These are phyloP conservation scores for Acleris literana DNA, from an alignment of 2,888 invertebrate species.

Conservation along the genomic window DNA sequence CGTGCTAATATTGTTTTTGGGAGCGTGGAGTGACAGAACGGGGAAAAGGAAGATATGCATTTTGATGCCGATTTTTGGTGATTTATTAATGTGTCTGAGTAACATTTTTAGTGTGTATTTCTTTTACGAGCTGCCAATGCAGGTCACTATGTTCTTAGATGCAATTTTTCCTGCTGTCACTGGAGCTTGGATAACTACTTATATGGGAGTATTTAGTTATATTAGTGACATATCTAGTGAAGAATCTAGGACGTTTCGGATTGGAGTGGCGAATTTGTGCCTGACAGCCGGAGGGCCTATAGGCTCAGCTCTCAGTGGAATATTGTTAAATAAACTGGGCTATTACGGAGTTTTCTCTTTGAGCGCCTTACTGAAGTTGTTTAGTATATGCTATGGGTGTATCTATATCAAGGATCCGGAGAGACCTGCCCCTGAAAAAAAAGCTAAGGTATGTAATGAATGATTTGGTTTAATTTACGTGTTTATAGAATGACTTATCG, in stretches of 20 bases:
- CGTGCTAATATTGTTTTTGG: slow-evolving; percentile 80
- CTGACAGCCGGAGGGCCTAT: slow-evolving; percentile 70
- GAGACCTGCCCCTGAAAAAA: slow-evolving; percentile 48
- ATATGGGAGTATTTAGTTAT: slow-evolving; percentile 72
- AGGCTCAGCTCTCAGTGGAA: slow-evolving; percentile 71
- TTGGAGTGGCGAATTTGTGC: slow-evolving; percentile 81
- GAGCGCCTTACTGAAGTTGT: slow-evolving; percentile 66
- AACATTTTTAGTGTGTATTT: slow-evolving; percentile 68
- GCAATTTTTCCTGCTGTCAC: slow-evolving; percentile 60
- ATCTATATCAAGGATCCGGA: slow-evolving; percentile 69
- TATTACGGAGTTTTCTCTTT: slow-evolving; percentile 80
- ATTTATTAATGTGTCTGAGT: slow-evolving; percentile 74
- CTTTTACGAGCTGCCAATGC: slow-evolving; percentile 62
- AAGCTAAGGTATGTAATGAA: slow-evolving; percentile 47
- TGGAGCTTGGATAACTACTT: slow-evolving; percentile 62
- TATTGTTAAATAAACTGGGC: slow-evolving; percentile 68
- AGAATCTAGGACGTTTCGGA: slow-evolving; percentile 81
- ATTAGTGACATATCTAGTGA: slow-evolving; percentile 70
- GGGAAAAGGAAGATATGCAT: slow-evolving; percentile 83
- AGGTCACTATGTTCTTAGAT: slow-evolving; percentile 57
- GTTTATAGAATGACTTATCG: no score
- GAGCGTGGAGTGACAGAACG: slow-evolving; percentile 85
- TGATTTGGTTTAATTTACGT: no score
- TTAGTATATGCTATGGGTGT: slow-evolving; percentile 73
- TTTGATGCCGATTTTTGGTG: slow-evolving; percentile 80